Evolutionary conservation across 2,888 invertebrate genomes (phyloP), one percentile per base, ranked within the genome.

Genomic region (Tachina grossa): DNA sequence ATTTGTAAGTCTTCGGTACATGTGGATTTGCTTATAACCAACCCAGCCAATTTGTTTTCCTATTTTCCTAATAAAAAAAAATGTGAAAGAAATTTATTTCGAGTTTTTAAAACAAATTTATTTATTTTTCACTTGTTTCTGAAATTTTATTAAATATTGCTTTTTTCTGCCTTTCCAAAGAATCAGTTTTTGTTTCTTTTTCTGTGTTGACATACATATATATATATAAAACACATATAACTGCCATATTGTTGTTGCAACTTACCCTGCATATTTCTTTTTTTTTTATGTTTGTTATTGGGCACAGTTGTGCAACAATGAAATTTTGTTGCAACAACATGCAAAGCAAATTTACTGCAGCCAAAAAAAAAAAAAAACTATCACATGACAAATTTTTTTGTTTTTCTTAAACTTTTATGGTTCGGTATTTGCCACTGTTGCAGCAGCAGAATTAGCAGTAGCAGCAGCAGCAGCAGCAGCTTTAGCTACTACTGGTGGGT

Each of bases 291-390:
- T 9, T 59, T 41, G 13, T 39, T 57, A 55, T 65, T 72, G 53
- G 53, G 53, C 79, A 45, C 79, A 79, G 79, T 71, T 71, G 71
- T 79, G 63, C 71, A 55, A 72, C 79, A 72, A 72, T 72, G 43
- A 66, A 57, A 72, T 80, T 55, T 65, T 66, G 65, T 57, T 65
- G 72, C 80, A 80, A 80, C 65, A 80, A 80, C 65, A 80, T 72
- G 72, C 57, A 74, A 72, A 47, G 65, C 57, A 74, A 72, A 72
- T 80, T 65, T 72, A 66, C 80, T 72, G 72, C 65, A 72, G 57
- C 55, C 43, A 31, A 31, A 22, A 69, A 66, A 53, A 51, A 22
- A 69, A 22, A 69, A 66, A 45, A 78, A 74, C 55, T 72, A 66
- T 80, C 65, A 57, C 47, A 72, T 72, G 65, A 57, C 39, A 80